Evolutionary conservation across 2,888 invertebrate species (phyloP), one percentile per base, ranked within the genome.

Genomic region (Megastigmus dorsalis): DNA sequence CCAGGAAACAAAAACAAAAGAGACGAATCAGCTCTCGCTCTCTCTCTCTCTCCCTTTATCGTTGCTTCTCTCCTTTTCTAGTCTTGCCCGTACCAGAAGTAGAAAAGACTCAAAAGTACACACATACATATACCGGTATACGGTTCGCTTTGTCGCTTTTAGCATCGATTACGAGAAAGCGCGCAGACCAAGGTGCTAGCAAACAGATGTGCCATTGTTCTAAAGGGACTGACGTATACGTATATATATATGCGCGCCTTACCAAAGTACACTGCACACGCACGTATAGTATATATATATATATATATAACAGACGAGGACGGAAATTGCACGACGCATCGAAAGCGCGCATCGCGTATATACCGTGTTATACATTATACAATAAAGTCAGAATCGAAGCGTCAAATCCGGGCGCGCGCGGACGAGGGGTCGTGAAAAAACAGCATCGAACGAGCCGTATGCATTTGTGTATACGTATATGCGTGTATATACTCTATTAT

Each of bases 141-240:
- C 13, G 36, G 18, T 10, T n/a, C 20, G 72, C 65, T 66, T 72
- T 72, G 72, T 72, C 62, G 69, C 62, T 71, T 57, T 57, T 36
- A 41, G 48, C 65, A 66, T 66, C 68, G 74, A 74, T 74, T 60
- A 52, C 30, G 67, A 67, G 60, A 62, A 62, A 67, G 67, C 59
- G 60, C 66, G 50, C 50, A 7, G 10, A 30, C 30, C 57, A 59
- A 72, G 65, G 65, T 66, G 72, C 65, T 2, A 28, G 36, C 48
- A 60, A 72, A 68, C 74, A 74, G 74, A 74, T 74, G 74, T 68
- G 48, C 69, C 41, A 74, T 74, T 74, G 74, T 74, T 74, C 73
- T 54, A n/a, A 18, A 41, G 36, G 28, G 59, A 20, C 3, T 13
- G 33, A 33, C 10, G 23, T 30, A 54, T 36, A 20, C 23, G 9